Conservation (phyloP, 1,140 invertebrate species). For the Lepidurus couesii region DNA sequence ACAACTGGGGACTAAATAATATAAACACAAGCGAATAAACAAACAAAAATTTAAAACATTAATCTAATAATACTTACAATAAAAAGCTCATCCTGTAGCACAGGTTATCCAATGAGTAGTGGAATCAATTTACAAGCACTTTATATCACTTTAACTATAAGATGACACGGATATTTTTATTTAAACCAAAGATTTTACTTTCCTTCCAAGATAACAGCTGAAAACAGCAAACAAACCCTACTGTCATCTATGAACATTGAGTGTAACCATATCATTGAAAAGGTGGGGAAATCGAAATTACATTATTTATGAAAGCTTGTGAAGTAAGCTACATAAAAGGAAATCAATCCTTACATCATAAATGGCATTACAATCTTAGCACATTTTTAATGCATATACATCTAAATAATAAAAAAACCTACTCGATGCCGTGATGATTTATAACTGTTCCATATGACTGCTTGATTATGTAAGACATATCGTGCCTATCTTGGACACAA, state of each 20-base stretch:
- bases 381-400: too few relatives aligned
- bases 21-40: constrained; percentile 26
- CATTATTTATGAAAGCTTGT: too few relatives aligned
- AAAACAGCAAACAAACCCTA: neutral
- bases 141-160: neutral
- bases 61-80: constrained; percentile 38
- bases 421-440: too few relatives aligned
- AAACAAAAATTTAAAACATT: neutral
- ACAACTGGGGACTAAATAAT: neutral
- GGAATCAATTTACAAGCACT: neutral
- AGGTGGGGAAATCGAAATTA: too few relatives aligned
- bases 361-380: too few relatives aligned
- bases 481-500: too few relatives aligned
- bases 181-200: neutral
- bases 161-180: neutral
- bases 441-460: too few relatives aligned
- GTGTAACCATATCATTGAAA: too few relatives aligned
- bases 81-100: constrained; percentile 40
- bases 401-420: too few relatives aligned
- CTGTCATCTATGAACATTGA: neutral
- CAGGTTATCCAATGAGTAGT: neutral
- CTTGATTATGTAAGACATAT: too few relatives aligned
- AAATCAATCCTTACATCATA: too few relatives aligned
- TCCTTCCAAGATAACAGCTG: neutral
- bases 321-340: too few relatives aligned